Base-by-base conservation (phyloP, 2,888 invertebrate genomes). In the Eurois occulta region DNA sequence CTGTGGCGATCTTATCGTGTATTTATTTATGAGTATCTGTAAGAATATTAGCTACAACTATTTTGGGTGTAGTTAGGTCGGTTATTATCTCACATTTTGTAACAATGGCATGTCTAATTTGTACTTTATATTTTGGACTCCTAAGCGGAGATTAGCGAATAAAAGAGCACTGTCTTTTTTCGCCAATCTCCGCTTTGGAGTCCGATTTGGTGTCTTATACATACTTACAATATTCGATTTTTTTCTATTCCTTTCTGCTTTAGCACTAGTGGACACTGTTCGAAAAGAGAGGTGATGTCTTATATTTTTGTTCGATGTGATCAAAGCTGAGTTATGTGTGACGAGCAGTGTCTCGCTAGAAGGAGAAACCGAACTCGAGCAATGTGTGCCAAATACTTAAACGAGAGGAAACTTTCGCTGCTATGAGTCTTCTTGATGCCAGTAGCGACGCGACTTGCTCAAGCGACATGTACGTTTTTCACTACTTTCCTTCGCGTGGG, bases 1-100 rank as follows among this genome's bases (percentile, higher is more conserved):
- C 55, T 28, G 35, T 55, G 38, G 35, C 58, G 16, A 46, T 72
- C 69, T 70, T 77, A 35, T 69, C 66, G 32, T 41, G 46, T 52
- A 69, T 65, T 58, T 58, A 21, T 77, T 46, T 35, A 60, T 46
- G 16, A 70, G 48, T 71, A 28, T 8, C 5, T 18, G 11, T 64
- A 13, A 35, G 16, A 24, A 67, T 35, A 16, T 43, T 38, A 6
- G 16, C 2, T 62, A n/a, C 6, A n/a, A n/a, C 65, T 16, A 21
- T 58, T 72, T 24, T 65, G 35, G 69, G 13, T 72, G 16, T 18
- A 28, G 7, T 13, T 52, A 32, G 24, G 16, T 72, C 18, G 38
- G 18, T 41, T 24, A 46, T 6, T 21, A 18, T n/a, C 10, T 55
- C 32, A 24, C 2, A 28, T 52, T 66, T 67, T 48, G 8, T 52